Evolutionary conservation across 2,888 invertebrate species (phyloP).

Genomic region (Mythimna loreyi): DNA sequence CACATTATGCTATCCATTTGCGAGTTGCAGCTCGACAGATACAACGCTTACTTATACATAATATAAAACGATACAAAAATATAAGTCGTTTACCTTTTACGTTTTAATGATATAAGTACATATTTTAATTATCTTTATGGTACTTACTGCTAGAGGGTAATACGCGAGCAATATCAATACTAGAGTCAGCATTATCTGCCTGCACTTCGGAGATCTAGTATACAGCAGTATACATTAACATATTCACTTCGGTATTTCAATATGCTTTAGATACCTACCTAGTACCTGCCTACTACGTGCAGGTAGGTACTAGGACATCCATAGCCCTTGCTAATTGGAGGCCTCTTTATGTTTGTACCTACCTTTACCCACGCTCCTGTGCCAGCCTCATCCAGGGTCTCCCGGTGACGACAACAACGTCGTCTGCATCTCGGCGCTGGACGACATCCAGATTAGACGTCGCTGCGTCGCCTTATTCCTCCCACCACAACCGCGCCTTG

Average conservation of each 20-base stretch:
- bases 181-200: not conserved
- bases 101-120: constrained; percentile 28
- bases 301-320: not conserved
- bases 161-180: constrained; percentile 36
- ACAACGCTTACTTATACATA: not conserved
- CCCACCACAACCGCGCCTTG: not conserved
- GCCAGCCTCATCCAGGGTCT: not conserved
- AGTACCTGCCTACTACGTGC: not conserved
- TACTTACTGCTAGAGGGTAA: not conserved
- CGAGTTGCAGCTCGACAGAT: constrained; percentile 2
- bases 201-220: not conserved
- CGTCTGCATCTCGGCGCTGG: not conserved
- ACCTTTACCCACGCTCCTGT: not conserved
- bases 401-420: too few species aligned
- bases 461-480: not conserved
- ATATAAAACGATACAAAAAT: constrained; percentile 41
- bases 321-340: not conserved
- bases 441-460: not conserved
- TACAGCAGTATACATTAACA: too few species aligned
- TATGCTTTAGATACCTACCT: not conserved
- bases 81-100: constrained; percentile 39
- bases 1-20: constrained; percentile 12
- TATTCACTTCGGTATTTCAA: not conserved
- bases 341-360: not conserved
- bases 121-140: constrained; percentile 29